Base-by-base conservation (phyloP, 2,888 invertebrate genomes). In the Stenodera caucasica region DNA sequence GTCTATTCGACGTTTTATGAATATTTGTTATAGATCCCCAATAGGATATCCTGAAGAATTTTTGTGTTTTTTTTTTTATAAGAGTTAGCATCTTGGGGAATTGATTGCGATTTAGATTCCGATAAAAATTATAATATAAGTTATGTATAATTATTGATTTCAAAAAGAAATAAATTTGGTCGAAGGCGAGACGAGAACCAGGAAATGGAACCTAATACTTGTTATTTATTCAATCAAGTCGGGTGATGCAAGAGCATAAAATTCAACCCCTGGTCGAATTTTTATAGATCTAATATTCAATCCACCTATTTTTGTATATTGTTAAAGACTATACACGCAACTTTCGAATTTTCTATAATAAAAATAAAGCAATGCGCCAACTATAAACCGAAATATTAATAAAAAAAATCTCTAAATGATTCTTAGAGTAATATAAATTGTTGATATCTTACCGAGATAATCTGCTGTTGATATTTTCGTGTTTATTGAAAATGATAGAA, bases 1-100 rank as follows among this genome's bases (percentile, higher is more conserved):
- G 58, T 65, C 67, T 67, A 52, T 70, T 67, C 60, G 67, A 69
- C 67, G 62, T 72, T 72, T 72, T 72, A 70, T 71, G 70, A 70
- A 72, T 72, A 73, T 72, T 72, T 72, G n/a, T n/a, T n/a, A n/a
- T n/a, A n/a, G n/a, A n/a, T n/a, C n/a, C n/a, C n/a, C n/a, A n/a
- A n/a, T n/a, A n/a, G n/a, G n/a, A n/a, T n/a, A n/a, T n/a, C n/a
- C n/a, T n/a, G n/a, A n/a, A n/a, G n/a, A n/a, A n/a, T n/a, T n/a
- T n/a, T n/a, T n/a, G n/a, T n/a, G n/a, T n/a, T n/a, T n/a, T n/a
- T n/a, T n/a, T n/a, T n/a, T n/a, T n/a, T n/a, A n/a, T n/a, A n/a
- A n/a, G n/a, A n/a, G n/a, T n/a, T n/a, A n/a, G n/a, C n/a, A n/a
- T n/a, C n/a, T n/a, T n/a, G n/a, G n/a, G n/a, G n/a, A n/a, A n/a